Base-by-base conservation (phyloP, 1,140 invertebrate genomes). In the Drosophila serrata region DNA sequence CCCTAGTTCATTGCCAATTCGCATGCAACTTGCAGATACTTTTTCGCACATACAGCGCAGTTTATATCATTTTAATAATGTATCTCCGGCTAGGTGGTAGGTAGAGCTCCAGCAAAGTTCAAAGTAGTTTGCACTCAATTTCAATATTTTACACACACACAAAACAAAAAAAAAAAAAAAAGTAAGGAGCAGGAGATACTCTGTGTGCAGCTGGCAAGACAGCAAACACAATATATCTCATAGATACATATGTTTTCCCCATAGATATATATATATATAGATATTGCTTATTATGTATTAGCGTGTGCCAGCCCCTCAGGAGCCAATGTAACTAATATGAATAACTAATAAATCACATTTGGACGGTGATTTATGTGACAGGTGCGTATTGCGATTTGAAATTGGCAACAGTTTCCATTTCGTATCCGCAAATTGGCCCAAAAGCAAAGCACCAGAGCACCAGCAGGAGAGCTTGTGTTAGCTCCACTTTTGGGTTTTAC, bases 21-120 rank as follows among this genome's bases (percentile, higher is more conserved):
- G 76, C 82, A 77, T 82, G 84, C 84, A 82, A 88, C 72, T 72
- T 62, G 68, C 75, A 78, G 74, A 78, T 77, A 78, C 64, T 67
- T 57, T 51, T 51, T 49, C 48, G 53, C 70, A 64, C 63, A 33
- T 17, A 33, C 48, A 48, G 64, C 72, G 74, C 45, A 88, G 80
- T 88, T 88, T 88, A 88, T 88, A 88, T 88, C 84, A 88, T 90
- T 88, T 88, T 88, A 88, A 88, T 88, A 88, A 90, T 88, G 85
- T 88, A 84, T 75, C 80, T 64, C 15, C 46, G 48, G 49, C 72
- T 57, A 73, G 79, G 62, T 85, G 39, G 63, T 37, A 55, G 51
- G 64, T 17, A 37, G 63, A 37, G 63, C 60, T 40, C 35, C 35
- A 37, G 75, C 51, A 57, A 79, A 84, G 72, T 84, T 90, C 84